phyloP scores from a whole-genome alignment of 2,113 vertebrate genomes.

The Sceloporus tristichus region DNA sequence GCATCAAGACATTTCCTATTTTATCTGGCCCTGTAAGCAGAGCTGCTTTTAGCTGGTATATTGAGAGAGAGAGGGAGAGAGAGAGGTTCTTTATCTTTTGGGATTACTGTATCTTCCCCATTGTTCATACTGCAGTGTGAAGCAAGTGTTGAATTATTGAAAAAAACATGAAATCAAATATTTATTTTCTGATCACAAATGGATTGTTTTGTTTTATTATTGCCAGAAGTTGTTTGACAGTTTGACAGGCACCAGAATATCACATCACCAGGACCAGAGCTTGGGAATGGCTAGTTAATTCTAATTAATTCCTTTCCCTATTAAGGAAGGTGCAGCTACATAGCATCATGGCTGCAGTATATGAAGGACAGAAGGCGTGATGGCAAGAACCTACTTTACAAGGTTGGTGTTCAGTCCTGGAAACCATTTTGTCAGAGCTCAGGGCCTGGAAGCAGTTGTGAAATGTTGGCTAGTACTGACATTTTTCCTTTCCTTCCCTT shows the following conservation, averaged over 20 bases:
- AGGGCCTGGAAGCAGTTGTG: too few relatives aligned
- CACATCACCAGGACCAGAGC: constrained; percentile 7
- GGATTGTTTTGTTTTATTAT: constrained; percentile 59
- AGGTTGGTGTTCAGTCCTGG: too few relatives aligned
- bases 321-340: too few relatives aligned
- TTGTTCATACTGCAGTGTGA: constrained; percentile 44
- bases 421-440: too few relatives aligned
- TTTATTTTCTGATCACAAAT: constrained; percentile 67
- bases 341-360: too few relatives aligned
- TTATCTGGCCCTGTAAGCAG: neutral
- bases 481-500: too few relatives aligned
- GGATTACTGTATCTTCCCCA: constrained; percentile 11
- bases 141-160: constrained; percentile 64
- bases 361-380: too few relatives aligned
- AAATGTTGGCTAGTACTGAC: too few relatives aligned
- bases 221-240: constrained; percentile 18
- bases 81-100: constrained; percentile 16
- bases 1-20: constrained; percentile 45
- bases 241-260: constrained; percentile 38
- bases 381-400: too few relatives aligned
- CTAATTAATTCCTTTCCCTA: too few relatives aligned
- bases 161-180: constrained; percentile 55
- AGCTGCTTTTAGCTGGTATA: constrained; percentile 46
- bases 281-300: too few relatives aligned
- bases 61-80: neutral